phyloP scores from a whole-genome alignment of 2,797 vertebrate genomes.

The Lepus oiostolus region DNA sequence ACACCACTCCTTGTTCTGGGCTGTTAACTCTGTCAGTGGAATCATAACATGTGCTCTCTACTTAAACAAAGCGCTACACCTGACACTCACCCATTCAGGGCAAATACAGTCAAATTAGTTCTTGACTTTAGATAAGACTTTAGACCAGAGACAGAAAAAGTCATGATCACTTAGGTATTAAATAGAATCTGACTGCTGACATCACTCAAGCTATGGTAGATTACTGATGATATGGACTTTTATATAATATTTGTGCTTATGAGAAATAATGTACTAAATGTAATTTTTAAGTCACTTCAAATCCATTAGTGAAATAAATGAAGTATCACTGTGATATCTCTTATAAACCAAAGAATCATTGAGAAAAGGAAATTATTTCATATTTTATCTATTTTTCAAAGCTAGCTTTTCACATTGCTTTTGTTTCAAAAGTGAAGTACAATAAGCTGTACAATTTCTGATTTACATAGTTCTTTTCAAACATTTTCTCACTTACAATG shows the following conservation, averaged over 20 bases:
- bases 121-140: constrained; percentile 47
- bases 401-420: background rate
- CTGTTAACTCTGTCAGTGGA: background rate
- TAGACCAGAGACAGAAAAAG: background rate
- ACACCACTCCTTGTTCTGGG: background rate
- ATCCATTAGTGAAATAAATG: background rate
- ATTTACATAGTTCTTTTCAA: constrained; percentile 43
- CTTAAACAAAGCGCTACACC: background rate
- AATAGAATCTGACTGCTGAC: constrained; percentile 14
- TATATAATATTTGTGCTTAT: constrained; percentile 6
- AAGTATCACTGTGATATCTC: background rate
- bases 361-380: constrained; percentile 37
- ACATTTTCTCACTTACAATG: constrained; percentile 4
- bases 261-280: background rate
- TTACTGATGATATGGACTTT: background rate
- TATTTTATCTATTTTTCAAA: constrained; percentile 35
- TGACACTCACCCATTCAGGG: background rate
- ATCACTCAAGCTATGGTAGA: constrained; percentile 41
- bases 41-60: background rate
- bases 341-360: constrained; percentile 27
- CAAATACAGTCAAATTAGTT: background rate
- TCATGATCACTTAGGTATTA: constrained; percentile 13
- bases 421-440: constrained; percentile 54
- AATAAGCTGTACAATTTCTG: background rate
- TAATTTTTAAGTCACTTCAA: constrained; percentile 38